Conservation (phyloP, 2,888 invertebrate genomes). For the Cancer borealis region DNA sequence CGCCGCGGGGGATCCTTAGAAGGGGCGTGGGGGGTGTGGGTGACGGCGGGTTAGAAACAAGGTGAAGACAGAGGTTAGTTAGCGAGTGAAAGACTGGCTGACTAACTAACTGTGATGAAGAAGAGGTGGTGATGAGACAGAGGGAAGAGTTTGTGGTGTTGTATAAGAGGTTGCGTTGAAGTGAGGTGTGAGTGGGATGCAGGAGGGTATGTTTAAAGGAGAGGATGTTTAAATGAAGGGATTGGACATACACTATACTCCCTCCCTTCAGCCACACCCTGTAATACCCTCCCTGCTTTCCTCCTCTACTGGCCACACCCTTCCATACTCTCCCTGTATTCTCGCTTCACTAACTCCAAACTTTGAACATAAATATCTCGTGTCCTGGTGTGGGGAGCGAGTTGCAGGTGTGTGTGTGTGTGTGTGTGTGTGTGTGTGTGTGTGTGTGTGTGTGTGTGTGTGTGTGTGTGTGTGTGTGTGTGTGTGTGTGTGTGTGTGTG, state of each 20-base stretch:
- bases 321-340: not conserved
- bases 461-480: slow-evolving; percentile 23
- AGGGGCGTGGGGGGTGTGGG: no score
- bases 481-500: slow-evolving; percentile 37
- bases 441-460: not conserved
- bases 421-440: not conserved
- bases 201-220: no score
- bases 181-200: not conserved
- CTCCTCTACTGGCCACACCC: not conserved
- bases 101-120: no score
- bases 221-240: not conserved
- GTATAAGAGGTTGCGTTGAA: not conserved
- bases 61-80: not conserved
- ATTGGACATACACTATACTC: not conserved
- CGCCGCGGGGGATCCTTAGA: not conserved
- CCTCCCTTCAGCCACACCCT: not conserved
- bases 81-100: not conserved
- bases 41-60: not conserved
- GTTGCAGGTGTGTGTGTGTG: not conserved
- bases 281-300: not conserved
- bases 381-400: not conserved
- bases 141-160: not conserved
- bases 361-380: not conserved
- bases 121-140: not conserved
- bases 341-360: not conserved